Percentiles rank a stretch among this genome's conserved stretches.
Conservation (phyloP, 2,113 vertebrate genomes). For the Phycodurus eques region DNA sequence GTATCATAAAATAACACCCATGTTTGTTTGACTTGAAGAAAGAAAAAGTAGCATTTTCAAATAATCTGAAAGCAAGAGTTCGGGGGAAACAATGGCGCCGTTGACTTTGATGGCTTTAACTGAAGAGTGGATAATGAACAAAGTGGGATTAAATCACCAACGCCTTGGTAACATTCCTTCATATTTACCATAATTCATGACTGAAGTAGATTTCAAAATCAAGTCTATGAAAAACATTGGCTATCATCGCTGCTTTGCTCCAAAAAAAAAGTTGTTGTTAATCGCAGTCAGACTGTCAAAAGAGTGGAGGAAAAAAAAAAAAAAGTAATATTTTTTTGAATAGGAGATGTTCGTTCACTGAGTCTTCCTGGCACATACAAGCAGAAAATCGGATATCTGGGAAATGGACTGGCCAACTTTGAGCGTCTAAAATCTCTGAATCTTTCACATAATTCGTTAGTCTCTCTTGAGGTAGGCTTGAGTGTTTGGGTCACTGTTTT, state of each 20-base stretch:
- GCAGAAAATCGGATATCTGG: conserved; percentile 77
- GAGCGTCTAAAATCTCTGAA: conserved; percentile 75
- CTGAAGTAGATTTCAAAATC: background rate
- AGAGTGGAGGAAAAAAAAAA: background rate
- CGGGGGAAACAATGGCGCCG: conserved; percentile 74
- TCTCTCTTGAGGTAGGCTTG: conserved; percentile 71
- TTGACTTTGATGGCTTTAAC: conserved; percentile 58
- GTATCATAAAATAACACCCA: too few species aligned
- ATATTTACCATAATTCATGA: background rate
- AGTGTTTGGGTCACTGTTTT: background rate
- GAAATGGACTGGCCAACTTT: conserved; percentile 71
- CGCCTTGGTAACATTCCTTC: conserved; percentile 68
- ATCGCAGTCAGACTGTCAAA: background rate
- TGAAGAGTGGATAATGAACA: conserved; percentile 76
- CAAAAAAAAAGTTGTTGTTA: conserved; percentile 6
- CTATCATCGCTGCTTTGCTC: background rate
- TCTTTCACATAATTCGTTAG: conserved; percentile 76
- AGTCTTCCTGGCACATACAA: conserved; percentile 76
- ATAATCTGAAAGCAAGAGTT: conserved; percentile 33
- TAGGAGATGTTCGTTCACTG: conserved; percentile 76
- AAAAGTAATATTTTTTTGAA: background rate
- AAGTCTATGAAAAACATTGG: background rate
- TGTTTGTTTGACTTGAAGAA: background rate
- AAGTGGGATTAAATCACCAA: conserved; percentile 61
- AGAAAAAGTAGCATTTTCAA: background rate